These are phyloP conservation scores for Liparis tanakae DNA, from an alignment of 2,797 vertebrate species.

Conservation along the genomic window DNA sequence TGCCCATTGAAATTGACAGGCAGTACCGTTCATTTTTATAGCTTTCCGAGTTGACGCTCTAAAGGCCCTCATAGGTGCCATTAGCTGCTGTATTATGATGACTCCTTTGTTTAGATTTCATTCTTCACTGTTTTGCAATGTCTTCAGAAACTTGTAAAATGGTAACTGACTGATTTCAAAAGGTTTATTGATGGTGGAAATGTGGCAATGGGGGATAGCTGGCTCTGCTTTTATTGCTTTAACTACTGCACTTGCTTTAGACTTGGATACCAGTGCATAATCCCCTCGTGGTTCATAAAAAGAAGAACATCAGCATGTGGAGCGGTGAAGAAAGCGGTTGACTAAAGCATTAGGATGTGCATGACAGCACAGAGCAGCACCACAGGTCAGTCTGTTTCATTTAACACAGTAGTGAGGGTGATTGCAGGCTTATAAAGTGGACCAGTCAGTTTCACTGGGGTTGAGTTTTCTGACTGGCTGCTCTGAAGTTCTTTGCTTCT, in stretches of 20 bases:
- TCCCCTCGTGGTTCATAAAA: slow-evolving; percentile 33
- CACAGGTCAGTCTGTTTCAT: slow-evolving; percentile 3
- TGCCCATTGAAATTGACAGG: slow-evolving; percentile 36
- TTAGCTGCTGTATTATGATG: slow-evolving; percentile 28
- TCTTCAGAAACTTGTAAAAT: slow-evolving; percentile 23
- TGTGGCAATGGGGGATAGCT: neutral
- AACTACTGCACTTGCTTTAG: slow-evolving; percentile 37
- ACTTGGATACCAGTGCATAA: slow-evolving; percentile 30
- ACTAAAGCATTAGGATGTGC: slow-evolving; percentile 33
- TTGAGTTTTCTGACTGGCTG: slow-evolving; percentile 5
- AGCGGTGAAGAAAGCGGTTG: slow-evolving; percentile 29
- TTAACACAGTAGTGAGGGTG: slow-evolving; percentile 4
- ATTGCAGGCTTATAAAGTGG: slow-evolving; percentile 28
- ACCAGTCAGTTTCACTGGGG: neutral
- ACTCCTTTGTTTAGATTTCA: slow-evolving; percentile 38
- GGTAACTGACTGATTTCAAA: slow-evolving; percentile 12
- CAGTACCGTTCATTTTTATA: slow-evolving; percentile 35
- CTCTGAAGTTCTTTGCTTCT: neutral
- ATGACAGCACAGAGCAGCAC: slow-evolving; percentile 16
- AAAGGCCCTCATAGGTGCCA: slow-evolving; percentile 36
- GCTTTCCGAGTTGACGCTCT: slow-evolving; percentile 24
- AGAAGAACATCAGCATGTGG: slow-evolving; percentile 36
- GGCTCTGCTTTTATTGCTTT: slow-evolving; percentile 10
- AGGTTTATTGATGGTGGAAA: slow-evolving; percentile 29
- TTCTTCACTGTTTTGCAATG: slow-evolving; percentile 10